Conservation (phyloP, 2,888 invertebrate genomes). For the Allacma fusca region DNA sequence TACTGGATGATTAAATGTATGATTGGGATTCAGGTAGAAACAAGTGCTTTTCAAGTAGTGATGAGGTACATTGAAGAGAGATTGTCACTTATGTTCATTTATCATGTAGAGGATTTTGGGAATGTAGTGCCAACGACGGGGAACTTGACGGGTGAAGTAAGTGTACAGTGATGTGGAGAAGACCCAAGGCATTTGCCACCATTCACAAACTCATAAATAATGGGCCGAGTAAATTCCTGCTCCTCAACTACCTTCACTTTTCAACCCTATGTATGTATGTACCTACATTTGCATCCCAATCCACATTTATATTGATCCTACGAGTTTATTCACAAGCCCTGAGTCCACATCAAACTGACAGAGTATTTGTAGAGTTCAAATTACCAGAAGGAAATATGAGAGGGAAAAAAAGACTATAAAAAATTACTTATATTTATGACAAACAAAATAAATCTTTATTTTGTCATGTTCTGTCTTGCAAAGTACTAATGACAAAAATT, state of each 20-base stretch:
- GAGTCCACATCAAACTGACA: too few relatives aligned
- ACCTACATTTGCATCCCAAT: conserved; percentile 20
- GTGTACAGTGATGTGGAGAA: background rate
- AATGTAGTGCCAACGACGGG: background rate
- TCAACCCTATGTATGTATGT: background rate
- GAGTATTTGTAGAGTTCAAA: too few relatives aligned
- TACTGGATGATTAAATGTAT: too few relatives aligned
- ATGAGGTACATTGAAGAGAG: background rate
- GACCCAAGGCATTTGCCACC: conserved; percentile 10
- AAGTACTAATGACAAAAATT: too few relatives aligned
- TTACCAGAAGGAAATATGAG: too few relatives aligned
- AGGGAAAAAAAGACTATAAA: too few relatives aligned
- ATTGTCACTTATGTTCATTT: conserved; percentile 2
- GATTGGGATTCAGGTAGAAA: conserved; percentile 3
- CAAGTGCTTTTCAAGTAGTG: background rate
- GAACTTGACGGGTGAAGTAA: too few relatives aligned
- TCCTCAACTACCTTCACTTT: conserved; percentile 9
- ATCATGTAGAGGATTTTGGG: background rate
- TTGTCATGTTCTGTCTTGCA: too few relatives aligned
- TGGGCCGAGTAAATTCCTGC: background rate
- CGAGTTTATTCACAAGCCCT: too few relatives aligned
- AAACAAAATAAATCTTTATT: too few relatives aligned
- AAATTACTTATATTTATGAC: too few relatives aligned
- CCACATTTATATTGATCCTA: too few relatives aligned
- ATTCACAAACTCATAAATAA: conserved; percentile 15